Evolutionary conservation across 1,140 invertebrate species (phyloP).

Genomic region (Cecropterus lyciades): DNA sequence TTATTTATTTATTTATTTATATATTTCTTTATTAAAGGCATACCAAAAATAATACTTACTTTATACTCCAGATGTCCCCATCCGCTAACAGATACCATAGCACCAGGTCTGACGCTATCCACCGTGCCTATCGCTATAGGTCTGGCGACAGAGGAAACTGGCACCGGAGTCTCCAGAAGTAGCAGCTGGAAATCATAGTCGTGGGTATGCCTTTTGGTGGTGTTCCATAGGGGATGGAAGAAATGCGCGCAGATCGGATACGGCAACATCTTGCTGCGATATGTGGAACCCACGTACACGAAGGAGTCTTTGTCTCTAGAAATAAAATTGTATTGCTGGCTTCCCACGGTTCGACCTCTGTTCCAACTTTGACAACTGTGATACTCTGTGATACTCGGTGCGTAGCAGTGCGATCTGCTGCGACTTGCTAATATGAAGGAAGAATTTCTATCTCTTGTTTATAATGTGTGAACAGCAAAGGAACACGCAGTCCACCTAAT

Average conservation of each 20-base stretch:
- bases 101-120: constrained; percentile 46
- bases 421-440: no score
- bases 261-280: constrained; percentile 39
- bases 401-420: no score
- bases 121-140: constrained; percentile 64
- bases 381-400: no score
- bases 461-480: no score
- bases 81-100: constrained; percentile 54
- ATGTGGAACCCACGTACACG: constrained; percentile 58
- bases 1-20: no score
- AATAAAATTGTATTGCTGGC: neutral
- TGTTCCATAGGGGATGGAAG: constrained; percentile 60
- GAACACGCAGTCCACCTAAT: no score
- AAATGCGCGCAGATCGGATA: constrained; percentile 67
- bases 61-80: constrained; percentile 68
- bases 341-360: no score
- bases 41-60: no score
- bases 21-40: no score
- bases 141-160: constrained; percentile 46
- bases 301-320: constrained; percentile 52
- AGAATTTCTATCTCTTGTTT: no score
- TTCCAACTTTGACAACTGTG: no score
- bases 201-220: constrained; percentile 45
- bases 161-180: constrained; percentile 59
- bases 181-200: constrained; percentile 73